These are phyloP conservation scores for Epinephelus moara DNA, from an alignment of 2,113 vertebrate species.

Conservation along the genomic window DNA sequence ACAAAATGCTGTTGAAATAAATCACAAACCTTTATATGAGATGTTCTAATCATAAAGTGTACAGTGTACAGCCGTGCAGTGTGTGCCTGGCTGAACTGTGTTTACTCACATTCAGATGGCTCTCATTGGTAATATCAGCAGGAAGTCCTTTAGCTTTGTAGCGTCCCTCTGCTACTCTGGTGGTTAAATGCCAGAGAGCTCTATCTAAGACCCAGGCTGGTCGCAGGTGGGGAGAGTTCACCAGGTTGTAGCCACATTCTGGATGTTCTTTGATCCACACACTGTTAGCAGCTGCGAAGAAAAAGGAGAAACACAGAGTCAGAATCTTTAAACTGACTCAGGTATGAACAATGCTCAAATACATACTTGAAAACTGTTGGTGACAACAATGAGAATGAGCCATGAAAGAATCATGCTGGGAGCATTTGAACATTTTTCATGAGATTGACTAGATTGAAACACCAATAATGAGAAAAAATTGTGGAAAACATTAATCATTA, in stretches of 20 bases:
- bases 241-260: conserved; percentile 80
- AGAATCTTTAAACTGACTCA: too few relatives aligned
- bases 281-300: conserved; percentile 73
- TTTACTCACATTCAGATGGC: conserved; percentile 70
- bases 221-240: conserved; percentile 77
- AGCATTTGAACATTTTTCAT: not conserved
- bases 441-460: not conserved
- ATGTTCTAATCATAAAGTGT: not conserved
- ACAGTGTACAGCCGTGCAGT: not conserved
- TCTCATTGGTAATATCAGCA: conserved; percentile 64
- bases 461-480: not conserved
- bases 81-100: not conserved
- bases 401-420: not conserved
- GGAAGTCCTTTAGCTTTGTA: conserved; percentile 72
- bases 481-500: not conserved
- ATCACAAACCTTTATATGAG: too few relatives aligned
- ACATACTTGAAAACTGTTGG: not conserved
- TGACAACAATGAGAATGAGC: not conserved
- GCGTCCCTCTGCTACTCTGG: conserved; percentile 60
- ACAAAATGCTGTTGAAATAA: not conserved
- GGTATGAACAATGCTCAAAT: not conserved
- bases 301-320: not conserved
- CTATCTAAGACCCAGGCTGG: conserved; percentile 79
- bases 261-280: conserved; percentile 74
- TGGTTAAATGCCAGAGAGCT: conserved; percentile 75